Evolutionary conservation across 2,888 invertebrate genomes (phyloP).

Genomic region (Encarsia formosa): DNA sequence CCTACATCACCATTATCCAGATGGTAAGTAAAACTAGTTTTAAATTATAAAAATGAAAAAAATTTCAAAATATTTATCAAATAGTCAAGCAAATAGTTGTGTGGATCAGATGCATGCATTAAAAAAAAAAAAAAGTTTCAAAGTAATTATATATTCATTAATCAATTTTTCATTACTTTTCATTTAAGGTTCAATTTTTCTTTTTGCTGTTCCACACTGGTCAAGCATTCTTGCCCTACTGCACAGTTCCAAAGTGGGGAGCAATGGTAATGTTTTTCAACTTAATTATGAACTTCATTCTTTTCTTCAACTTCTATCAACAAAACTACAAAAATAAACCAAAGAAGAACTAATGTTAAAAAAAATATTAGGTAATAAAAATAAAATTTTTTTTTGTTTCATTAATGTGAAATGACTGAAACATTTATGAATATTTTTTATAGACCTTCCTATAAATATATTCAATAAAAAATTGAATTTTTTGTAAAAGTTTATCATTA

Average conservation of each 20-base stretch:
- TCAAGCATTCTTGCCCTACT: slow-evolving; percentile 55
- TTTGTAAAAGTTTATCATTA: too few relatives aligned
- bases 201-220: slow-evolving; percentile 57
- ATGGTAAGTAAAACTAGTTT: slow-evolving; percentile 55
- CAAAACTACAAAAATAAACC: slow-evolving; percentile 51
- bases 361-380: neutral
- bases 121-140: too few relatives aligned
- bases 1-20: slow-evolving; percentile 57
- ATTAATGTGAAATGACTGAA: too few relatives aligned
- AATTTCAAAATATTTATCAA: neutral
- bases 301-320: slow-evolving; percentile 67
- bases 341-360: slow-evolving; percentile 15
- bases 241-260: slow-evolving; percentile 53
- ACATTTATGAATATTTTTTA: too few relatives aligned
- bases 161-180: too few relatives aligned
- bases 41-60: neutral
- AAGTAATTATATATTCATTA: too few relatives aligned
- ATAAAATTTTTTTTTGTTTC: neutral
- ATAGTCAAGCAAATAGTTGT: neutral
- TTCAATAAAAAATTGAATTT: too few relatives aligned
- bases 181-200: slow-evolving; percentile 60
- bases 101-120: too few relatives aligned
- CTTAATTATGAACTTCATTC: slow-evolving; percentile 60
- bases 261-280: slow-evolving; percentile 56
- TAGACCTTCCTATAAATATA: too few relatives aligned